These are phyloP conservation scores for Aproaerema taeniolella DNA, from an alignment of 2,888 invertebrate genomes.

Conservation along the genomic window DNA sequence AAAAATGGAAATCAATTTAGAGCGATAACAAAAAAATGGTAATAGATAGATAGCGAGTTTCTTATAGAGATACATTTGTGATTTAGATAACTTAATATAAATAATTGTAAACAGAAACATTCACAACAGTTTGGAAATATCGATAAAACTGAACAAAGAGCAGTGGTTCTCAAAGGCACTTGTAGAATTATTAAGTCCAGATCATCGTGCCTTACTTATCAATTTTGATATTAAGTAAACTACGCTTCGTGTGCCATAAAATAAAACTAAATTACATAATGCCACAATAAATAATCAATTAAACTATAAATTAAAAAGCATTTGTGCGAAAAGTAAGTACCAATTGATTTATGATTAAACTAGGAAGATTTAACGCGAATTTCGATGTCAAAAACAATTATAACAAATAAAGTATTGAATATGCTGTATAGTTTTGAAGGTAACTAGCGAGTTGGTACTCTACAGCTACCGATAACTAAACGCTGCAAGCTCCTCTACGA, in stretches of 20 bases:
- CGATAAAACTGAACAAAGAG: no score
- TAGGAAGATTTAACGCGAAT: slow-evolving; percentile 5
- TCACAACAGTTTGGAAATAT: no score
- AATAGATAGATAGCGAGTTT: slow-evolving; percentile 57
- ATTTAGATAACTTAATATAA: slow-evolving; percentile 2
- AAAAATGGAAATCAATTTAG: slow-evolving; percentile 47
- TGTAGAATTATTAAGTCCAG: no score
- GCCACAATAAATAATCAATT: slow-evolving; percentile 52
- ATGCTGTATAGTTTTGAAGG: no score
- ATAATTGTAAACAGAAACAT: no score
- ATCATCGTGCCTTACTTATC: not conserved
- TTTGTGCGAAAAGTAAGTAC: slow-evolving; percentile 32
- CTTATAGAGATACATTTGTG: slow-evolving; percentile 42
- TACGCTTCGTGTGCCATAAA: slow-evolving; percentile 49
- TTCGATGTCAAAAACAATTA: slow-evolving; percentile 12
- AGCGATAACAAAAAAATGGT: slow-evolving; percentile 56
- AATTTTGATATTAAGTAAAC: slow-evolving; percentile 57
- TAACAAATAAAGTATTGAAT: no score
- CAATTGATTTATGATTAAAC: slow-evolving; percentile 31
- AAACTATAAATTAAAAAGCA: slow-evolving; percentile 12
- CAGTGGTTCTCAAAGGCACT: no score
- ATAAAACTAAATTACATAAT: slow-evolving; percentile 47
- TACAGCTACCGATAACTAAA: slow-evolving; percentile 38
- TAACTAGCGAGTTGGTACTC: slow-evolving; percentile 46
- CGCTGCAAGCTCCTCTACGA: slow-evolving; percentile 69